Evolutionary conservation across 2,113 vertebrate species (phyloP).

Genomic region (Delphinapterus leucas): DNA sequence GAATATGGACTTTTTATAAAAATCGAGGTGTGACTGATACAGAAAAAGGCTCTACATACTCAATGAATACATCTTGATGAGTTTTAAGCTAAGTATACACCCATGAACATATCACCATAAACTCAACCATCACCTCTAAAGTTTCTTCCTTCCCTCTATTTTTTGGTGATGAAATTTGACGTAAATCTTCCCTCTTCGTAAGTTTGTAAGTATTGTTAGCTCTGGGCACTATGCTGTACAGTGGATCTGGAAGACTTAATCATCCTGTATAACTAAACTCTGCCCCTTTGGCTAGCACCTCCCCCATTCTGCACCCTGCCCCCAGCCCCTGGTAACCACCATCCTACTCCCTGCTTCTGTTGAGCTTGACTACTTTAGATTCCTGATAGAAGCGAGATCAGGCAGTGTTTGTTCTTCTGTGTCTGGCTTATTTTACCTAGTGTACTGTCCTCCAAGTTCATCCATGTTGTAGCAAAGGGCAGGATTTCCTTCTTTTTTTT

Average conservation of each 20-base stretch:
- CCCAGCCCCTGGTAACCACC: background rate
- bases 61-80: background rate
- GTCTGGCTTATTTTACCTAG: background rate
- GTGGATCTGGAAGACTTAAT: background rate
- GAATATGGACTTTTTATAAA: background rate
- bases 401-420: background rate
- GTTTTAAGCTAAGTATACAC: background rate
- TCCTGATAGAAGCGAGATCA: background rate
- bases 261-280: rapidly evolving
- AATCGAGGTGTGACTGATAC: background rate
- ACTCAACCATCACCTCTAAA: background rate
- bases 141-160: background rate
- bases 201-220: background rate
- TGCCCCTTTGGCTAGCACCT: background rate
- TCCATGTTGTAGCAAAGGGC: background rate
- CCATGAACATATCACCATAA: background rate
- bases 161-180: background rate
- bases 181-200: background rate
- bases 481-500: background rate
- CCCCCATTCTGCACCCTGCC: no score
- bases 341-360: background rate
- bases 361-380: background rate
- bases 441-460: background rate
- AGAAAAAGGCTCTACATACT: background rate
- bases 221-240: rapidly evolving